Percentiles rank a stretch among this genome's conserved stretches.
Conservation (phyloP, 1,140 invertebrate species). For the Drosophila sp. region DNA sequence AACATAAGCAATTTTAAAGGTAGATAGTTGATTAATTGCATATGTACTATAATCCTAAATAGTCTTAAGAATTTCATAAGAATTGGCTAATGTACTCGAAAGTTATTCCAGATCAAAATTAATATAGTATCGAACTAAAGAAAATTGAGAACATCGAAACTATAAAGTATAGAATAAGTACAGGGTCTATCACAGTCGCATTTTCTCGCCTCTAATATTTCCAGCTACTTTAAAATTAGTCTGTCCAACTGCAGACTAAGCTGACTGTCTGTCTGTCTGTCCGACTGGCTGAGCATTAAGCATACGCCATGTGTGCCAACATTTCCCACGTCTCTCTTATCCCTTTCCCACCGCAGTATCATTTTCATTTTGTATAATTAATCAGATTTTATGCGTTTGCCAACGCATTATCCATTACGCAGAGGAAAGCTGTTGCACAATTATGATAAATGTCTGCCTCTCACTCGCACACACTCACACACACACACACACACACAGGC, state of each 20-base stretch:
- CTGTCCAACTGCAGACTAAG: neutral
- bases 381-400: slow-evolving; percentile 65
- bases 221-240: slow-evolving; percentile 5
- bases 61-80: too few relatives aligned
- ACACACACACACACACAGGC: too few relatives aligned
- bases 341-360: slow-evolving; percentile 20
- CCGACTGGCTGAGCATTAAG: slow-evolving; percentile 21
- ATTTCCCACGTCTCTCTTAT: neutral
- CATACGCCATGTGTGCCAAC: slow-evolving; percentile 25
- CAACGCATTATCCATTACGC: slow-evolving; percentile 33
- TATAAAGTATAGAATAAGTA: neutral
- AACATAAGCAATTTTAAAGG: too few relatives aligned
- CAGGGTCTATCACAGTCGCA: neutral
- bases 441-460: slow-evolving; percentile 11
- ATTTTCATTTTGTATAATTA: slow-evolving; percentile 65
- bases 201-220: too few relatives aligned
- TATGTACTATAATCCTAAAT: too few relatives aligned
- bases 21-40: too few relatives aligned
- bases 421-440: slow-evolving; percentile 26
- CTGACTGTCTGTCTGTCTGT: slow-evolving; percentile 3
- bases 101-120: too few relatives aligned
- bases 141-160: too few relatives aligned
- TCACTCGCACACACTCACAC: slow-evolving; percentile 1
- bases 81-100: too few relatives aligned
- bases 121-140: too few relatives aligned